Conservation (phyloP, 2,113 vertebrate genomes). For the Oxyura jamaicensis region DNA sequence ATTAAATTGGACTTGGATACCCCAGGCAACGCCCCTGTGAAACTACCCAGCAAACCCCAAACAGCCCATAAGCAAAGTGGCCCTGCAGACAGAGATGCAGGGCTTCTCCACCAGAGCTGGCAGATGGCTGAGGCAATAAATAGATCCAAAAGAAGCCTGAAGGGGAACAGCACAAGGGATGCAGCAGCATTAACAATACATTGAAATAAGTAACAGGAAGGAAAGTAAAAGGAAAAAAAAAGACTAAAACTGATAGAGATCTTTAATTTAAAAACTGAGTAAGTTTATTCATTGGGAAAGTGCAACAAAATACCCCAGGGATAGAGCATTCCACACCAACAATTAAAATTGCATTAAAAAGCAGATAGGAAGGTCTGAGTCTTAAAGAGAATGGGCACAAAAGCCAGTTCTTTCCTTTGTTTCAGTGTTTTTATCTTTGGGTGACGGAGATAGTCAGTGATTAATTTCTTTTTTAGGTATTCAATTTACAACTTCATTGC, state of each 20-base stretch:
- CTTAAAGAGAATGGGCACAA: constrained; percentile 36
- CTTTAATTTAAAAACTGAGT: constrained; percentile 77
- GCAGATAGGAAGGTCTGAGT: constrained; percentile 38
- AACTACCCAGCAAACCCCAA: background rate
- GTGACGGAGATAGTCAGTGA: constrained; percentile 46
- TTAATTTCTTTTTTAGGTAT: constrained; percentile 51
- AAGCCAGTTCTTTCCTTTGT: constrained; percentile 43
- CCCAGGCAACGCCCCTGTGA: background rate
- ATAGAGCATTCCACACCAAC: constrained; percentile 48
- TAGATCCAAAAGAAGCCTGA: background rate
- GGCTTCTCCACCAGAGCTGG: background rate
- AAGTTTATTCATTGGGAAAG: constrained; percentile 75
- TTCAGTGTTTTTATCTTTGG: constrained; percentile 49
- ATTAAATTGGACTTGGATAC: background rate
- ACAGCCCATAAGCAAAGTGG: background rate
- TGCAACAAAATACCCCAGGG: constrained; percentile 54
- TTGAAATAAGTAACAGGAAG: constrained; percentile 8
- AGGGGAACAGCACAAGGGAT: constrained; percentile 14
- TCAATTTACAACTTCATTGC: constrained; percentile 48
- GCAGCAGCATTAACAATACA: constrained; percentile 29
- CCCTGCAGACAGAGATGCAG: background rate
- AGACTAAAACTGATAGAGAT: constrained; percentile 66
- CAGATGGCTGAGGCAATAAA: background rate
- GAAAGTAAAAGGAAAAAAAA: constrained; percentile 5
- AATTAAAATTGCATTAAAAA: constrained; percentile 75